These are phyloP conservation scores for Noctua comes DNA, from an alignment of 2,888 invertebrate species.

Conservation along the genomic window DNA sequence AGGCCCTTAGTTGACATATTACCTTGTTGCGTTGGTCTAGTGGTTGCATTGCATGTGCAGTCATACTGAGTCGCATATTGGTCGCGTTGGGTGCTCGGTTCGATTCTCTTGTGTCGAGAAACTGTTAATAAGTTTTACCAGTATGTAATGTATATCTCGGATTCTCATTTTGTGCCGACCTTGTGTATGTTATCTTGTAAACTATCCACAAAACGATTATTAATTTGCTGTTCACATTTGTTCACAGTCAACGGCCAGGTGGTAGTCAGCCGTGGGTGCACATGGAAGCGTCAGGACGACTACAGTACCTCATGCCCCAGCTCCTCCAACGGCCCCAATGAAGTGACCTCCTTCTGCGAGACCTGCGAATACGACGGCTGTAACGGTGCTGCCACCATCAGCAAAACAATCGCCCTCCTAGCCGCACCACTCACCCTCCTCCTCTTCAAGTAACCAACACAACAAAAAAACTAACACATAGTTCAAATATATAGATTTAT, in stretches of 20 bases:
- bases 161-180: background rate
- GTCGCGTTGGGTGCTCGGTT: background rate
- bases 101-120: background rate
- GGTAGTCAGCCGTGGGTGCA: conserved; percentile 90
- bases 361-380: conserved; percentile 93
- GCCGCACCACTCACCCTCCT: conserved; percentile 82
- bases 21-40: background rate
- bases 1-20: background rate
- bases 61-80: no score
- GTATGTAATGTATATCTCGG: background rate
- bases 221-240: conserved; percentile 30
- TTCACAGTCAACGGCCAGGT: conserved; percentile 89
- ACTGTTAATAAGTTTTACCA: background rate
- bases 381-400: conserved; percentile 90
- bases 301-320: conserved; percentile 88
- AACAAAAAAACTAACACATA: conserved; percentile 45
- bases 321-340: conserved; percentile 85
- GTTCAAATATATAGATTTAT: conserved; percentile 61
- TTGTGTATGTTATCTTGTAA: background rate
- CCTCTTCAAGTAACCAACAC: conserved; percentile 82
- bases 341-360: conserved; percentile 91
- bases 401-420: conserved; percentile 84
- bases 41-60: no score
- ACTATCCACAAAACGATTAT: background rate
- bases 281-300: conserved; percentile 90